A percentile compares a stretch with the other conserved stretches of the same genome.
Conservation (phyloP, 2,888 invertebrate genomes). For the Zeuzera pyrina region DNA sequence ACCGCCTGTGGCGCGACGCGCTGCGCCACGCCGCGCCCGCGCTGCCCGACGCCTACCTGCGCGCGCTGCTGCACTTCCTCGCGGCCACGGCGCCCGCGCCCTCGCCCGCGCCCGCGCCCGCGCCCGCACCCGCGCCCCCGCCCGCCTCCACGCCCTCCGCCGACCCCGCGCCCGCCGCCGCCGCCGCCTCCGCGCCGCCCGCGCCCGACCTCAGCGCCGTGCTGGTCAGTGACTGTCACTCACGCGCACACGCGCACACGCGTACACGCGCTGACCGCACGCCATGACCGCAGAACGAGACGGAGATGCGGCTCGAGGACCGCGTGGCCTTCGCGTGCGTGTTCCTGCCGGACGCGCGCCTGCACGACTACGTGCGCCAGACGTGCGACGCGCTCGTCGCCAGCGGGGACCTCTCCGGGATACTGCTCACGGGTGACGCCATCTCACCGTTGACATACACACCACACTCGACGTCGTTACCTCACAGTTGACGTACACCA, state of each 20-base stretch:
- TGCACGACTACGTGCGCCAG: constrained; percentile 84
- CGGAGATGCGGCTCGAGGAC: constrained; percentile 88
- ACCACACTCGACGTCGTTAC: too few species aligned
- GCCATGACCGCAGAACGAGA: constrained; percentile 90
- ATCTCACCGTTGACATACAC: too few species aligned
- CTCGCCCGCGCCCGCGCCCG: constrained; percentile 23
- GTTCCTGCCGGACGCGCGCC: constrained; percentile 85
- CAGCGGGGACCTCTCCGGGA: constrained; percentile 86
- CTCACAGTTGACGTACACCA: too few species aligned
- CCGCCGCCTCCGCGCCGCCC: constrained; percentile 11
- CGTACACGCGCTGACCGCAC: not conserved
- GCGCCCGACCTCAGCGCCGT: constrained; percentile 32
- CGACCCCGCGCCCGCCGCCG: constrained; percentile 59
- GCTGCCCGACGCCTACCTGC: constrained; percentile 90
- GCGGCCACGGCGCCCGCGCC: constrained; percentile 84
- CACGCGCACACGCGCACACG: not conserved
- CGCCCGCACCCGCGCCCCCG: constrained; percentile 12
- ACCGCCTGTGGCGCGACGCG: constrained; percentile 87
- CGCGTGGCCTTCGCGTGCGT: constrained; percentile 93
- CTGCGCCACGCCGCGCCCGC: constrained; percentile 83
- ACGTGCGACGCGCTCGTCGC: constrained; percentile 80
- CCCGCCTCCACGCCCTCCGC: constrained; percentile 52
- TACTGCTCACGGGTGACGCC: constrained; percentile 85
- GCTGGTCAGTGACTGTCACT: constrained; percentile 21
- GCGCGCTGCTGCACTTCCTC: constrained; percentile 92